Percentiles rank a stretch among this genome's conserved stretches.
Conservation (phyloP, 2,888 invertebrate species). For the Diadegma fenestrale region DNA sequence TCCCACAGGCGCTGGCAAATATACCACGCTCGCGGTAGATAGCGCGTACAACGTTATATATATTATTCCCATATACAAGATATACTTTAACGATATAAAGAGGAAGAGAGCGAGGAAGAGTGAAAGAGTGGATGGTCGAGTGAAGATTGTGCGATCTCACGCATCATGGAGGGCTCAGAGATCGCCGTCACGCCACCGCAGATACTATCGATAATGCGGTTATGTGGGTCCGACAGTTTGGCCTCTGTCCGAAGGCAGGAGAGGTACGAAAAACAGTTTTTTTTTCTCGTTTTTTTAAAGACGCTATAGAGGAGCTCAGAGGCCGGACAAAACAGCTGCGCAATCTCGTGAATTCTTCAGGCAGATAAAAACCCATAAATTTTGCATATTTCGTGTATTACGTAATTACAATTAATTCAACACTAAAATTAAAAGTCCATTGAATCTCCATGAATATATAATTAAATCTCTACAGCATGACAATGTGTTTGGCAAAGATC, state of each 20-base stretch:
- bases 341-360: conserved; percentile 43
- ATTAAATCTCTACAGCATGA: neutral
- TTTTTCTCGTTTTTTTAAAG: neutral
- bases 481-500: too few species aligned
- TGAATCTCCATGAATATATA: neutral
- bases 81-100: conserved; percentile 34
- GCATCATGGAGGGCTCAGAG: conserved; percentile 61
- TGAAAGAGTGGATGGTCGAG: conserved; percentile 47
- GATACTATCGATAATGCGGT: conserved; percentile 69
- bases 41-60: conserved; percentile 23
- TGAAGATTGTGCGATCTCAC: conserved; percentile 66
- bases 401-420: neutral
- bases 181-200: conserved; percentile 68
- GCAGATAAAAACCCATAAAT: conserved; percentile 1
- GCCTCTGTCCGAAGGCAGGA: conserved; percentile 40
- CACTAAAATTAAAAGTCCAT: neutral
- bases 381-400: neutral
- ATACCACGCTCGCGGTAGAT: conserved; percentile 34
- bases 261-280: conserved; percentile 38
- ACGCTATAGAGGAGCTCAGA: conserved; percentile 27
- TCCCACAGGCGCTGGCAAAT: conserved; percentile 63
- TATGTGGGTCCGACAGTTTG: conserved; percentile 44
- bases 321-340: conserved; percentile 54
- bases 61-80: conserved; percentile 32
- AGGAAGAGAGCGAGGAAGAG: conserved; percentile 11